Evolutionary conservation across 1,140 invertebrate species (phyloP), one percentile per base, ranked within the genome.

Genomic region (Bombus soroeensis): DNA sequence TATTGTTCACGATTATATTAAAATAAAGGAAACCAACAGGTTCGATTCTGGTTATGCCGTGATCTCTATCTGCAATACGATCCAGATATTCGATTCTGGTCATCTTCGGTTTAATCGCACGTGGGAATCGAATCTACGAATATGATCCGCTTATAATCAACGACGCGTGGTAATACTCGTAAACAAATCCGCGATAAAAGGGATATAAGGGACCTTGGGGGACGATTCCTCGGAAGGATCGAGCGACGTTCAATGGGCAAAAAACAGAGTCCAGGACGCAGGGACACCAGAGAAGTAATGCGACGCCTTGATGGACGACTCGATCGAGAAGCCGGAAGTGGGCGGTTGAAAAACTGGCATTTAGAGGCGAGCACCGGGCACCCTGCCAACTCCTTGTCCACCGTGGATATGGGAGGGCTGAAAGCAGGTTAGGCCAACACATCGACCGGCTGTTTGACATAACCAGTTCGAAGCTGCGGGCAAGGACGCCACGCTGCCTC

Each of bases 381-480:
- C 87, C 72, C 74, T 62, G 57, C 37, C 57, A 71, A 75, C 64
- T 53, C 13, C 79, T 28, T 66, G 34, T 76, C 47, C 87, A 79
- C n/a, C 70, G 47, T 66, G 57, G 71, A 62, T n/a, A 37, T 13
- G 81, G 74, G 22, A 84, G 79, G 74, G 62, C 70, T 71, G 79
- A 75, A 85, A 66, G 82, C 53, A 75, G 83, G 81, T 85, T 76
- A 87, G 64, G 77, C 74, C 80, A 89, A 87, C 89, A 73, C 74
- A 86, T 81, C 84, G 75, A 37, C 71, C 70, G 83, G 83, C 86
- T 89, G 76, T 89, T 89, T 89, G 88, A 89, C 83, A 85, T 87
- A 89, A 89, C 82, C 88, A 90, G 90, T 90, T 89, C 88, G 83
- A 80, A 87, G 91, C 87, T 88, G 85, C 82, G 81, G 90, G 88